Base-by-base conservation (phyloP, 2,113 vertebrate genomes). In the Xenus cinereus region DNA sequence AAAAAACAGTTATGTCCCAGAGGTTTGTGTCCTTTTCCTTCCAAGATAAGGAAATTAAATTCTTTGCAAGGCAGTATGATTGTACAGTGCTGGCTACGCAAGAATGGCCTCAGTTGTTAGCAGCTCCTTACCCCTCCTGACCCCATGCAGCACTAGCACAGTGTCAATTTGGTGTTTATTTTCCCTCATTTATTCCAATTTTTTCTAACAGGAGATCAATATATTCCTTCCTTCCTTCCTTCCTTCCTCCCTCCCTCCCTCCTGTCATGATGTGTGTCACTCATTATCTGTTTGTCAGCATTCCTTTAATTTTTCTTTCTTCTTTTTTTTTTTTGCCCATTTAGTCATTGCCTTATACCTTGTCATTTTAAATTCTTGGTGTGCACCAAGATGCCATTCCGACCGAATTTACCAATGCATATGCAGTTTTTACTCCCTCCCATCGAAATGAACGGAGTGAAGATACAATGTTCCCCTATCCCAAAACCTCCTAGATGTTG, bases 281-380 rank as follows among this genome's bases (percentile, higher is more conserved):
- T 77, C 3, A 5, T 48, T 66, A 22, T 45, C 35, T 57, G 5
- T 32, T 81, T 12, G 32, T 33, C 24, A 28, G 5, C 12, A 32
- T 14, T 71, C 6, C 30, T 66, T 39, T n/a, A 18, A 28, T 35
- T 7, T 10, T 9, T 18, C 22, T 30, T 33, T 30, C 37, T 10
- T 0, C 5, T 0, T 45, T 8, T 9, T 9, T 21, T 32, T 28
- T 28, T 56, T 77, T 84, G 2, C 5, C 10, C 5, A 37, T 84
- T 89, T 93, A 41, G 43, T 51, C 23, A 33, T 11, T 1, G 15
- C 12, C 24, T 63, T 51, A 30, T 14, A 56, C 5, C 14, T n/a
- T 43, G 39, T 6, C 13, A 12, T 64, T 94, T 83, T 64, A 45
- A 77, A 84, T 22, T 90, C 20, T 51, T 73, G 8, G 18, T 27